phyloP scores from a whole-genome alignment of 2,888 invertebrate genomes.

The Xanthorhoe designata region DNA sequence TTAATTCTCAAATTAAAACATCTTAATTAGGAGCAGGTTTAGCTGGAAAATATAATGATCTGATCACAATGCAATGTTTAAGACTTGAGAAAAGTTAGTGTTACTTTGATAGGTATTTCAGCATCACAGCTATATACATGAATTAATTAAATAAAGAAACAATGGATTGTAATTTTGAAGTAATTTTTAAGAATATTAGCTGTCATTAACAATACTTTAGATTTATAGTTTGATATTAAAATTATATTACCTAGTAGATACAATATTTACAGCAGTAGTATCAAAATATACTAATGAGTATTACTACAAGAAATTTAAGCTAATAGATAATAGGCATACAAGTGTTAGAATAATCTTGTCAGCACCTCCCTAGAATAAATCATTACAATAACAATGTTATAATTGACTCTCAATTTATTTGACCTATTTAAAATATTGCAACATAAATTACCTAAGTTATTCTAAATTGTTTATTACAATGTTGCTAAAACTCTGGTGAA shows the following conservation, averaged over 20 bases:
- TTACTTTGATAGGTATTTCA: slow-evolving; percentile 9
- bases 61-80: slow-evolving; percentile 11
- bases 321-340: slow-evolving; percentile 40
- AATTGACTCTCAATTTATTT: slow-evolving; percentile 66
- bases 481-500: slow-evolving; percentile 97
- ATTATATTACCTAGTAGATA: slow-evolving; percentile 12
- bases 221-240: slow-evolving; percentile 12
- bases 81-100: not conserved
- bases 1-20: not conserved
- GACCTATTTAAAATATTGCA: slow-evolving; percentile 46
- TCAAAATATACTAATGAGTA: slow-evolving; percentile 53
- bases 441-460: slow-evolving; percentile 41
- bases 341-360: slow-evolving; percentile 48
- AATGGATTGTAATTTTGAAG: slow-evolving; percentile 4
- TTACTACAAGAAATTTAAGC: slow-evolving; percentile 47
- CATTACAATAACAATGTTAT: slow-evolving; percentile 57
- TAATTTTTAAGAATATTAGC: not conserved
- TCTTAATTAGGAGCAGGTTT: not conserved
- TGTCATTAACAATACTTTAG: slow-evolving; percentile 20
- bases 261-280: slow-evolving; percentile 46
- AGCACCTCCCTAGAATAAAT: slow-evolving; percentile 57
- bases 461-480: slow-evolving; percentile 84
- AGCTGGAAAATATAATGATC: slow-evolving; percentile 18
- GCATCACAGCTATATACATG: not conserved
- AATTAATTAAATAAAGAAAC: not conserved